Percentiles rank a stretch among this genome's conserved stretches.
Evolutionary conservation across 2,888 invertebrate species (phyloP).

Genomic region (Platycheirus albimanus): DNA sequence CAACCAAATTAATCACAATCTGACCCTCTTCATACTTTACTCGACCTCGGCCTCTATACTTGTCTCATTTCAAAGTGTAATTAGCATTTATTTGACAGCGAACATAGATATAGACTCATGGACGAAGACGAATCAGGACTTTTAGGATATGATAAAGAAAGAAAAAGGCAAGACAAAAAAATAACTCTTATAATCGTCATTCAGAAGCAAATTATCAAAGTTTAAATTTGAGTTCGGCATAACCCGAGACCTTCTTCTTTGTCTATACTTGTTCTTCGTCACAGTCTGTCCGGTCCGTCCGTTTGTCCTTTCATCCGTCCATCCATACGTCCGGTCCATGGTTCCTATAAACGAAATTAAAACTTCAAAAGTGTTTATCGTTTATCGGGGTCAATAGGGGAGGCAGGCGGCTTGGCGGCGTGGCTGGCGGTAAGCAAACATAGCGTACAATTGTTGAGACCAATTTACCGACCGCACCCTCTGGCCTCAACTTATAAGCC

Average conservation of each 20-base stretch:
- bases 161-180: constrained; percentile 11
- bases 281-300: background rate
- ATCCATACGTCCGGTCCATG: constrained; percentile 15
- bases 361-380: constrained; percentile 73
- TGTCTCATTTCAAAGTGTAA: constrained; percentile 54
- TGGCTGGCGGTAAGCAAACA: constrained; percentile 53
- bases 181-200: constrained; percentile 54
- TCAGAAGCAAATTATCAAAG: constrained; percentile 68
- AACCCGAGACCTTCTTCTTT: constrained; percentile 7
- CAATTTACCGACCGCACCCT: constrained; percentile 57
- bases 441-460: constrained; percentile 68
- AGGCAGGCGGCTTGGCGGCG: no score
- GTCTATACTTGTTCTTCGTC: background rate
- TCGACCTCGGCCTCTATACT: constrained; percentile 3
- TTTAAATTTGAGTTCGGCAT: constrained; percentile 63
- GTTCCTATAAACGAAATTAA: constrained; percentile 64
- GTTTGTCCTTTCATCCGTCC: background rate
- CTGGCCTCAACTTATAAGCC: constrained; percentile 39
- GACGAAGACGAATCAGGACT: background rate
- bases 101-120: constrained; percentile 48
- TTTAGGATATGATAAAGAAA: background rate
- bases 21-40: constrained; percentile 7
- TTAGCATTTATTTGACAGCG: constrained; percentile 72
- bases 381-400: constrained; percentile 30
- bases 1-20: constrained; percentile 63